Conservation (phyloP, 37 sponge, comb jelly and placozoan genomes). For the Hexactinellida sp. region DNA sequence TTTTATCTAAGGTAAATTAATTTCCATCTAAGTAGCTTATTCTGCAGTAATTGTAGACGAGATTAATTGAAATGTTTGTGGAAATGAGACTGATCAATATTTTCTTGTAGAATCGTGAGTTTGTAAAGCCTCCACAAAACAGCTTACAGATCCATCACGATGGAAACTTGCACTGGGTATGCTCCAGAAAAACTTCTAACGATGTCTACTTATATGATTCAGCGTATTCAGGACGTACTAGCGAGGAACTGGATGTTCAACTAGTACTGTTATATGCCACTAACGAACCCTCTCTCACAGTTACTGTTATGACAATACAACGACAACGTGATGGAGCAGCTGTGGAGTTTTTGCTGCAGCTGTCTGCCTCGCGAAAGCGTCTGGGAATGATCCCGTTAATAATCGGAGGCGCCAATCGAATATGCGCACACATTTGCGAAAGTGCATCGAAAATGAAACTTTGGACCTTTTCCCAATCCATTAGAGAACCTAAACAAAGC, state of each 20-base stretch:
- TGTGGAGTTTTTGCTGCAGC: conserved; percentile 22
- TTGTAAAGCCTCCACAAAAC: background rate
- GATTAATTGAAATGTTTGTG: too few species aligned
- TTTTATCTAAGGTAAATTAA: background rate
- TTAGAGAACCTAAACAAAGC: background rate
- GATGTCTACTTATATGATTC: background rate
- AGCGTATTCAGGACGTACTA: background rate
- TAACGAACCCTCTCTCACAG: background rate
- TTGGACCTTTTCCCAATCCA: background rate
- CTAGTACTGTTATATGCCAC: background rate
- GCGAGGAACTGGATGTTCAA: background rate
- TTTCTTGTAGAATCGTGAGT: background rate
- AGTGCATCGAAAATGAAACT: background rate
- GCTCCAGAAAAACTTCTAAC: background rate
- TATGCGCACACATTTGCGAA: conserved; percentile 5
- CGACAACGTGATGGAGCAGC: conserved; percentile 12
- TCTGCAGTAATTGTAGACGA: too few species aligned
- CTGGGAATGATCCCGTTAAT: background rate
- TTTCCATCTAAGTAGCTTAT: too few species aligned
- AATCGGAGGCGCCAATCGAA: background rate
- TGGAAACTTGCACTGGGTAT: background rate
- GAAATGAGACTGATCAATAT: too few species aligned
- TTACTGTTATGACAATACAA: background rate
- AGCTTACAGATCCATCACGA: background rate
- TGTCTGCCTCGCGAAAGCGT: background rate